Base-by-base conservation (phyloP, 1,140 invertebrate genomes). In the Trigoniulus corallinus region DNA sequence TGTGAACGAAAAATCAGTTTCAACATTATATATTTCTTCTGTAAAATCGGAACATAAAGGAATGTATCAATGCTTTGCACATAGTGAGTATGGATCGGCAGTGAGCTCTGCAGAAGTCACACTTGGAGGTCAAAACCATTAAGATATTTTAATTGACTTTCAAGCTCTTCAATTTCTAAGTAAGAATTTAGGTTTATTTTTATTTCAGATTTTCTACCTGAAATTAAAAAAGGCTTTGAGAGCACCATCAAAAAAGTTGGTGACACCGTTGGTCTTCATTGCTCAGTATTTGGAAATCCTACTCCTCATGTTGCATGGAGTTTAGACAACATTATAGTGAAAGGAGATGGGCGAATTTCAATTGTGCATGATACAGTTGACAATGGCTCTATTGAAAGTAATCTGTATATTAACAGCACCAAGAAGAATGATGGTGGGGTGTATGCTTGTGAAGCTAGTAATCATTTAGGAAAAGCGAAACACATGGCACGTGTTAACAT, bases 401-500 rank as follows among this genome's bases (percentile, higher is more conserved):
- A 7, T 34, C 29, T 34, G 29, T 7, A 15, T 15, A 34, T 34
- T 15, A 34, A 34, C 7, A 7, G 7, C 7, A 15, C 29, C 15
- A 15, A 7, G 7, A 7, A 7, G 7, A 15, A 47, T 10, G 37
- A 51, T 18, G 18, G 20, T 3, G 37, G 41, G 46, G 13, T 47
- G 7, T 44, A 44, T 18, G 23, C 10, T 13, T 51, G 26, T 21
- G 18, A 23, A 7, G 24, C 49, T 46, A 55, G 0, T 25, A 58
- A 50, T 56, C 52, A 2, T 40, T 48, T 24, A 48, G 58, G 43
- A 48, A 58, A 46, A 53, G 55, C 56, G 29, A 7, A 34, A 34
- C 29, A 34, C 29, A 7, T 34, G 7, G 29, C 7, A 15, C 29
- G 29, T 34, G 7, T 34, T 15, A 34, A 34, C 29, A 15, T 34